Conservation (phyloP, 2,888 invertebrate species). For the Malthinus seriepunctatus region DNA sequence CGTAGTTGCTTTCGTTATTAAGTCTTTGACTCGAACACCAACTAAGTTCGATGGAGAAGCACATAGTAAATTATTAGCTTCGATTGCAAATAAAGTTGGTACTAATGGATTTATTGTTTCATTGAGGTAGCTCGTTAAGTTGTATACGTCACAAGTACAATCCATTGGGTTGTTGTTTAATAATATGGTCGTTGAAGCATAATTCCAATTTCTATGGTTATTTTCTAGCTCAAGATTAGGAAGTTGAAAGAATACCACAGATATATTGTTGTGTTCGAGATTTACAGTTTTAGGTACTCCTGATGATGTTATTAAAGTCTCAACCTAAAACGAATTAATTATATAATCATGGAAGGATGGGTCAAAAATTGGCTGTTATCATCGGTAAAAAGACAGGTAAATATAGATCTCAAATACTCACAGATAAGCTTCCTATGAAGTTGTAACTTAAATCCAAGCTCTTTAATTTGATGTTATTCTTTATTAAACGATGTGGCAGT, state of each 20-base stretch:
- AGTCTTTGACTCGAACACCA: constrained; percentile 41
- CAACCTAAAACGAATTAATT: constrained; percentile 6
- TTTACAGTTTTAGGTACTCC: constrained; percentile 56
- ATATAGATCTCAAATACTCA: too few species aligned
- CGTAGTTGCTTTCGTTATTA: constrained; percentile 54
- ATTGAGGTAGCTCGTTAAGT: constrained; percentile 59
- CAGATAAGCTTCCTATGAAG: constrained; percentile 60
- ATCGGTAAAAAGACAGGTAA: too few species aligned
- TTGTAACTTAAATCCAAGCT: constrained; percentile 70
- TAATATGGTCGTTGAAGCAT: constrained; percentile 42
- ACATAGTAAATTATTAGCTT: constrained; percentile 54
- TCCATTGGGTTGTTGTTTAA: constrained; percentile 63
- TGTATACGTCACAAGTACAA: constrained; percentile 63
- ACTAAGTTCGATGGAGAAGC: constrained; percentile 42
- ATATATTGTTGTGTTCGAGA: constrained; percentile 66
- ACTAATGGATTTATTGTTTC: constrained; percentile 50
- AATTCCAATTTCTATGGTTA: too few species aligned
- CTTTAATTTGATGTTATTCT: constrained; percentile 16
- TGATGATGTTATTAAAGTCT: constrained; percentile 34
- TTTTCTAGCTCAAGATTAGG: constrained; percentile 35
- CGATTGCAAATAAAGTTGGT: constrained; percentile 30
- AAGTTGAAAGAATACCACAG: constrained; percentile 47
- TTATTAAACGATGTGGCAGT: constrained; percentile 22
- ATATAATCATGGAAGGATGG: not conserved
- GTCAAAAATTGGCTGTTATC: too few species aligned